phyloP scores from a whole-genome alignment of 2,888 invertebrate genomes.

The Drosophila recens region DNA sequence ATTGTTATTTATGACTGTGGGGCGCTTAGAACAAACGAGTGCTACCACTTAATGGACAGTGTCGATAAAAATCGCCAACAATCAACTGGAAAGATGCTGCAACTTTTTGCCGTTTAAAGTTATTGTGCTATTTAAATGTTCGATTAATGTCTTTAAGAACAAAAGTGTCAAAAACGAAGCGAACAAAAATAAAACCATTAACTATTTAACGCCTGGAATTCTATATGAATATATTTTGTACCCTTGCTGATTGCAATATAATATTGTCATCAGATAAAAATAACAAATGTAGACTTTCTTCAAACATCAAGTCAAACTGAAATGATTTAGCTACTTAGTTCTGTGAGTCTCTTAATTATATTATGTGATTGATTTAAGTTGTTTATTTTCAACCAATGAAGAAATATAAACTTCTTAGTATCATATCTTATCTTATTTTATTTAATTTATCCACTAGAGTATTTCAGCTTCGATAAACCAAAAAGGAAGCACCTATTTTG shows the following conservation, averaged over 20 bases:
- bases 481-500: background rate
- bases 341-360: background rate
- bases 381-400: no score
- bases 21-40: constrained; percentile 27
- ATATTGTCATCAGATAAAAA: background rate
- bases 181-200: constrained; percentile 31
- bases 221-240: constrained; percentile 1
- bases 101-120: constrained; percentile 35
- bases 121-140: constrained; percentile 40
- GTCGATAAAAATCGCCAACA: constrained; percentile 38
- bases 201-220: constrained; percentile 12
- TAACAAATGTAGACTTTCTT: background rate
- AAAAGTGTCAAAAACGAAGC: constrained; percentile 13
- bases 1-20: constrained; percentile 31
- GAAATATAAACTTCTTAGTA: no score
- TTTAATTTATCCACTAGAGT: constrained; percentile 5
- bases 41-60: constrained; percentile 46
- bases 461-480: background rate
- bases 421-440: background rate
- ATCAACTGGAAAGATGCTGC: constrained; percentile 27
- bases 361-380: no score
- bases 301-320: background rate
- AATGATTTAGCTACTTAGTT: background rate
- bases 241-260: constrained; percentile 2
- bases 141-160: constrained; percentile 19